Base-by-base conservation (phyloP, 2,888 invertebrate species). In the Caenorhabditis drosophilae region DNA sequence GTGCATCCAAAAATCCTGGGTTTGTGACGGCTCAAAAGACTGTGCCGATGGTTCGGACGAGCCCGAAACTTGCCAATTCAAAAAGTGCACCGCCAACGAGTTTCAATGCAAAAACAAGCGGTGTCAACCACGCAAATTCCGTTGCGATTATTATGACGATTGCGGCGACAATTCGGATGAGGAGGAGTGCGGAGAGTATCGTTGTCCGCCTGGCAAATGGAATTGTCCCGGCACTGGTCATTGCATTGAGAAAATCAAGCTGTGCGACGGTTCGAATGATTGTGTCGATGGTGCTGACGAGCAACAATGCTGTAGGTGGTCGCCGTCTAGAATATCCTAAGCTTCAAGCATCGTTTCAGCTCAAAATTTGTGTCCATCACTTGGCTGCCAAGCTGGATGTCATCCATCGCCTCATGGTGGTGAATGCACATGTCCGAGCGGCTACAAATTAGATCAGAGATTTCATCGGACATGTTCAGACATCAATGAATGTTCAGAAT, bases 211-310 rank as follows among this genome's bases (percentile, higher is more conserved):
- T 1, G 64, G 72, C 40, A 78, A 73, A 66, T 81, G 78, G 78
- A 77, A 76, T n/a, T 81, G 81, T 55, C 79, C 70, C 2, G 69
- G 67, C 7, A 67, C 67, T 26, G 71, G 96, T 0, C 92, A 95
- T 84, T 98, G 98, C 84, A 94, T 98, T 78, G 93, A 94, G 0
- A 90, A 91, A 74, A 90, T 91, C 63, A 92, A 93, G 90, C 90
- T 92, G 35, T 98, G 97, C 85, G 96, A 97, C 77, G 92, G 93
- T 81, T 93, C 94, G 83, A 91, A 92, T 80, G 96, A 97, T 84
- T 98, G 97, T 84, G 91, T 92, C 0, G 94, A 95, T 83, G 94
- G 93, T 15, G 92, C 92, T 9, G 97, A 98, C 81, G 97, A 98
- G 63, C 76, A 80, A 54, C 61, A 78, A 31, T 83, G 83, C 70